Evolutionary conservation across 1,140 invertebrate genomes (phyloP).

Genomic region (Calliopsis andreniformis): DNA sequence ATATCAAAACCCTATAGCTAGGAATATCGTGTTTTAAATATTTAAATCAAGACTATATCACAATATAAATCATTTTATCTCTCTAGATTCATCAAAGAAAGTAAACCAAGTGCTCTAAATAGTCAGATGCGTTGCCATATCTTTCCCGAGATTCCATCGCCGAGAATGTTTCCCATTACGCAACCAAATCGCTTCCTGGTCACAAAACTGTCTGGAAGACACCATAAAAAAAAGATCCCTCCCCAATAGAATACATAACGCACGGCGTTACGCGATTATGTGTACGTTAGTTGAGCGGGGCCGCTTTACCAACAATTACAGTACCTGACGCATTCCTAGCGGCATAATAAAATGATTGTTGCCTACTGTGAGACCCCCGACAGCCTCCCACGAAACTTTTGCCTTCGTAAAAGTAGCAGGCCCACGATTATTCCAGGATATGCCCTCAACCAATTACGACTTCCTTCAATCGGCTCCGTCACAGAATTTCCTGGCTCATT

Average conservation of each 20-base stretch:
- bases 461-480: conserved; percentile 43
- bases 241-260: conserved; percentile 41
- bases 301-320: conserved; percentile 55
- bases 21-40: too few species aligned
- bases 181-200: conserved; percentile 54
- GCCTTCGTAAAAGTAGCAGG: conserved; percentile 26
- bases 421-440: conserved; percentile 39
- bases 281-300: conserved; percentile 10
- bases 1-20: too few species aligned
- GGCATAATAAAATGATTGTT: conserved; percentile 62
- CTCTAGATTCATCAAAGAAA: too few species aligned
- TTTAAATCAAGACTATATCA: too few species aligned
- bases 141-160: conserved; percentile 36
- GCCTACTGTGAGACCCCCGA: conserved; percentile 40
- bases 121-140: not conserved
- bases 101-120: too few species aligned
- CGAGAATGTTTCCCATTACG: conserved; percentile 32
- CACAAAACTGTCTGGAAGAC: conserved; percentile 35
- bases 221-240: conserved; percentile 8
- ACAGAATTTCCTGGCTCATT: conserved; percentile 23
- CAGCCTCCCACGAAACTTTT: conserved; percentile 50
- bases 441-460: conserved; percentile 44
- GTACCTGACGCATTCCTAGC: conserved; percentile 25
- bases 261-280: conserved; percentile 32
- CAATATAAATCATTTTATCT: not conserved